Evolutionary conservation across 2,888 invertebrate species (phyloP), one percentile per base, ranked within the genome.

Genomic region (Antheraea yamamai): DNA sequence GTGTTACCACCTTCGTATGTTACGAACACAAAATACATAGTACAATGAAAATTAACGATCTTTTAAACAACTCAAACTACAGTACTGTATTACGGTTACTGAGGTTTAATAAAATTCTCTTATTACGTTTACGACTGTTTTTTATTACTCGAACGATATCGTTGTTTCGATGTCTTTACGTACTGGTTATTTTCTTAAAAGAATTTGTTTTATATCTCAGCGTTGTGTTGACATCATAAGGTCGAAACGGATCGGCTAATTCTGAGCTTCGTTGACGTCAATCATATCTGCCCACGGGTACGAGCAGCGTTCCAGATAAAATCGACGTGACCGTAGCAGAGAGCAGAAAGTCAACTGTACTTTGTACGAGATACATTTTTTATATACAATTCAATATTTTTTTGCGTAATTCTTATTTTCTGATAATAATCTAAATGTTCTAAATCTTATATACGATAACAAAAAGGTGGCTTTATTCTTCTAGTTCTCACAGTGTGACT

Each of bases 221-320:
- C 26, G 68, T 58, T 16, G 18, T 72, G 74, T 35, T 74, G 76
- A 64, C 75, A 75, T 74, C 72, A 71, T 75, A 71, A 72, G 58
- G 55, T 71, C 68, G 68, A 73, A 39, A 55, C 74, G 64, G 64
- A 73, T 58, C 73, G 73, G 58, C 64, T 73, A 72, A 75, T 73
- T 58, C 72, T 72, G 73, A 66, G 30, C 72, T 72, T 61, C 68
- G 23, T 75, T 84, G 84, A 83, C 83, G 84, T 84, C 83, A 83
- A 79, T 77, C 76, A 78, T 79, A 77, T 77, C 81, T 78, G 74
- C 82, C 81, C 83, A 84, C 82, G 79, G 68, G 72, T 72, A 61
- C 55, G 72, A 74, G 55, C 58, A n/a, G 35, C 66, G 66, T 55
- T 74, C 74, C 58, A 66, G 74, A 74, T 76, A 74, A 76, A 47